A percentile compares a stretch with the other conserved stretches of the same genome.
Evolutionary conservation across 2,113 vertebrate genomes (phyloP).

Genomic region (Microcebus jonahi): DNA sequence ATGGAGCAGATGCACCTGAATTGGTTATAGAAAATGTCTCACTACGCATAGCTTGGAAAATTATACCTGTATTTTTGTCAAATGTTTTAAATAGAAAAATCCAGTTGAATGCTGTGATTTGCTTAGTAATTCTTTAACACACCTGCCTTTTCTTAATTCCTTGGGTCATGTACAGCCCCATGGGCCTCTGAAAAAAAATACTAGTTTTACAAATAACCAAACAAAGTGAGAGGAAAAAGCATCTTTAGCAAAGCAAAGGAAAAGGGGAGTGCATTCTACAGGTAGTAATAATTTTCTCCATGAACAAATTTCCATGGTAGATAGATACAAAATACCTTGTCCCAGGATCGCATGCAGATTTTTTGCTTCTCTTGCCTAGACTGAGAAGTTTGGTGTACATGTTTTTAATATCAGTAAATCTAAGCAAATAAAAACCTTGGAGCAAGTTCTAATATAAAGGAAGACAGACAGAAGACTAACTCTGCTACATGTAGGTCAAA

Average conservation of each 20-base stretch:
- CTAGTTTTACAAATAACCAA: background rate
- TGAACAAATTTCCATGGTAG: background rate
- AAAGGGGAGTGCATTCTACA: background rate
- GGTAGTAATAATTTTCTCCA: background rate
- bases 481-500: constrained; percentile 41
- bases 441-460: constrained; percentile 9
- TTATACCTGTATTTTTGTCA: background rate
- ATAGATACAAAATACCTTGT: background rate
- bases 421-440: constrained; percentile 33
- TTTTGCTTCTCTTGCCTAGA: constrained; percentile 22
- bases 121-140: constrained; percentile 39
- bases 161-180: background rate
- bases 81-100: constrained; percentile 7
- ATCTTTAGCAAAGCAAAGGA: background rate
- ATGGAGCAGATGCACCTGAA: background rate
- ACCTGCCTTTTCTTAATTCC: background rate
- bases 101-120: background rate
- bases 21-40: background rate
- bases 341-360: background rate
- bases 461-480: background rate
- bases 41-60: background rate
- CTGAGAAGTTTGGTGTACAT: background rate
- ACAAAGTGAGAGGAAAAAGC: background rate
- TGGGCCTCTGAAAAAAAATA: background rate
- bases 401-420: background rate